phyloP scores from a whole-genome alignment of 2,888 invertebrate genomes.

The Ophion obscuratus region DNA sequence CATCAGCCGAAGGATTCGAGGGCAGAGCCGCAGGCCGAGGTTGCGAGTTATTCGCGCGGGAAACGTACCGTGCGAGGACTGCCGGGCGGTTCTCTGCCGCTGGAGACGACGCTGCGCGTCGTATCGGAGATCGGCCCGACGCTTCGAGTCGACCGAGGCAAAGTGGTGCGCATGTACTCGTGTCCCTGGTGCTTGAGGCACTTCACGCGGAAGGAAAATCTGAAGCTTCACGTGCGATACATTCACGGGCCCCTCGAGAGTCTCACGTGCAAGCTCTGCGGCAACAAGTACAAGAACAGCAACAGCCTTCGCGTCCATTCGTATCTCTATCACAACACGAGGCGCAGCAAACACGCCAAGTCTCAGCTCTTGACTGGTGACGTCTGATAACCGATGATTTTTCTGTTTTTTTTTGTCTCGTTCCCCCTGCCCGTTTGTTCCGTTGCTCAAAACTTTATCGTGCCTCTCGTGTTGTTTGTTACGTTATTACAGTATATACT shows the following conservation, averaged over 20 bases:
- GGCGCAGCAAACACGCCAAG: slow-evolving; percentile 78
- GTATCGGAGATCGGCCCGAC: slow-evolving; percentile 82
- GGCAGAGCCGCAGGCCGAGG: slow-evolving; percentile 15
- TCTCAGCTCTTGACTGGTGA: slow-evolving; percentile 68
- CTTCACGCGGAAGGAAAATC: slow-evolving; percentile 85
- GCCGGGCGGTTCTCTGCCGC: slow-evolving; percentile 78
- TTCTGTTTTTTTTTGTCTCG: slow-evolving; percentile 9
- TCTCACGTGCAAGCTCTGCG: slow-evolving; percentile 89
- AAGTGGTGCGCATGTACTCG: slow-evolving; percentile 82
- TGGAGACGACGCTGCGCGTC: slow-evolving; percentile 81
- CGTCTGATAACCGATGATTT: slow-evolving; percentile 43
- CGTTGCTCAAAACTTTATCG: slow-evolving; percentile 25
- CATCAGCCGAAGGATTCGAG: slow-evolving; percentile 47
- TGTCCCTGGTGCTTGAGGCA: slow-evolving; percentile 83
- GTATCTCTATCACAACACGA: slow-evolving; percentile 82
- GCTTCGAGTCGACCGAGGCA: slow-evolving; percentile 80
- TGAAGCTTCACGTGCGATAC: slow-evolving; percentile 90
- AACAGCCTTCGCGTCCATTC: slow-evolving; percentile 83
- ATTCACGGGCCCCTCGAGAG: slow-evolving; percentile 89
- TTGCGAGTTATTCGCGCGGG: slow-evolving; percentile 68
- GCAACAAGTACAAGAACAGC: slow-evolving; percentile 85
- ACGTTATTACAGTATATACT: slow-evolving; percentile 54
- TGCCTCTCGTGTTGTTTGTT: slow-evolving; percentile 60
- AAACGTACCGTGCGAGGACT: slow-evolving; percentile 79
- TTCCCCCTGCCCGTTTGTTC: neutral